Percentiles rank a stretch among this genome's conserved stretches.
These are phyloP conservation scores for Aleadryas rufinucha DNA, from an alignment of 2,113 vertebrate genomes.

Conservation along the genomic window DNA sequence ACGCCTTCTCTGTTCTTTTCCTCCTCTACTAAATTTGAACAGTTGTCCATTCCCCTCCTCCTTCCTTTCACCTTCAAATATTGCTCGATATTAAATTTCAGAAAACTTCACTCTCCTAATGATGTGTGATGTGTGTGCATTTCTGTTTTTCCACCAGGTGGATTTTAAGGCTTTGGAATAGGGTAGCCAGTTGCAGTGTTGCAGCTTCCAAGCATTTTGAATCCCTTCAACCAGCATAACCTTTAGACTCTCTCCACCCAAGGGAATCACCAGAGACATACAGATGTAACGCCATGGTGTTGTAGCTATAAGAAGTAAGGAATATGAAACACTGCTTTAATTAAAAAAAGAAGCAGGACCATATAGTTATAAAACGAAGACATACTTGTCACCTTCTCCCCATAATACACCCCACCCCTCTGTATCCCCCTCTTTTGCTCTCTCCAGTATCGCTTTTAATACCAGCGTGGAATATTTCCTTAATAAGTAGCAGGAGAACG, in stretches of 20 bases:
- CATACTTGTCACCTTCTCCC: neutral
- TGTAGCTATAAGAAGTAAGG: neutral
- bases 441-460: neutral
- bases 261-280: slow-evolving; percentile 26
- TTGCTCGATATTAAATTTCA: slow-evolving; percentile 20
- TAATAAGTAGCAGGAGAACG: slow-evolving; percentile 50
- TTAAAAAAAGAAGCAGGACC: neutral
- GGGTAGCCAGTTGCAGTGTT: slow-evolving; percentile 34
- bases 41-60: slow-evolving; percentile 22
- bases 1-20: neutral
- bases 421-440: neutral
- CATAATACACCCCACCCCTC: neutral
- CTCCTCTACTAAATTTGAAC: neutral
- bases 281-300: neutral
- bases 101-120: slow-evolving; percentile 63
- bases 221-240: slow-evolving; percentile 28
- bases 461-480: slow-evolving; percentile 22
- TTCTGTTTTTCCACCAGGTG: slow-evolving; percentile 62
- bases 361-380: neutral
- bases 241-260: slow-evolving; percentile 58
- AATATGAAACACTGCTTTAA: neutral
- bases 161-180: slow-evolving; percentile 44
- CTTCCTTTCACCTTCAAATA: slow-evolving; percentile 48
- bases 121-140: slow-evolving; percentile 42
- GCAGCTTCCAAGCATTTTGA: slow-evolving; percentile 40